phyloP scores from a whole-genome alignment of 2,888 invertebrate genomes.

The Drosophila gaucha region DNA sequence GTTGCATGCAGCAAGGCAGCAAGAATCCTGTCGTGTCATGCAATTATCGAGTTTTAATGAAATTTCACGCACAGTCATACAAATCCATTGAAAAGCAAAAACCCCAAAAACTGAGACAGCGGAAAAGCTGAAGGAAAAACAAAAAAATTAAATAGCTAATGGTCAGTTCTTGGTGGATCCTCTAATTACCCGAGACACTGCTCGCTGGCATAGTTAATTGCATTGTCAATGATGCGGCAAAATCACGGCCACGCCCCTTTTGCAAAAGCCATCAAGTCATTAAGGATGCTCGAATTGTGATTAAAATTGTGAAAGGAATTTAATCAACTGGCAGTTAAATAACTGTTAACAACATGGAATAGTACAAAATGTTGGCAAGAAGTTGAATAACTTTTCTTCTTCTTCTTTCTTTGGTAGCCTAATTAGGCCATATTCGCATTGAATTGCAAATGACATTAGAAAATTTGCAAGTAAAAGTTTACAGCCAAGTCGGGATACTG shows the following conservation, averaged over 20 bases:
- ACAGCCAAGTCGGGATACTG: not conserved
- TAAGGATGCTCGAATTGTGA: slow-evolving; percentile 66
- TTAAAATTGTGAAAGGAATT: slow-evolving; percentile 55
- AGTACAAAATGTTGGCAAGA: slow-evolving; percentile 16
- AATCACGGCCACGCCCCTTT: slow-evolving; percentile 44
- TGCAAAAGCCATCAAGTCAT: slow-evolving; percentile 68
- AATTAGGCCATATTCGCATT: slow-evolving; percentile 65
- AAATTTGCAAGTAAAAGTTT: slow-evolving; percentile 47
- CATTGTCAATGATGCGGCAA: slow-evolving; percentile 74
- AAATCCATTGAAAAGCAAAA: slow-evolving; percentile 52
- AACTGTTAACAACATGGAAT: slow-evolving; percentile 31
- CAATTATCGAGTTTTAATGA: slow-evolving; percentile 78
- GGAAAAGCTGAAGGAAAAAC: not conserved
- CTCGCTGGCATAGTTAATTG: slow-evolving; percentile 61
- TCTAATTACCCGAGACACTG: slow-evolving; percentile 63
- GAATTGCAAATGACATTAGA: slow-evolving; percentile 71
- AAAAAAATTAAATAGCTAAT: slow-evolving; percentile 23
- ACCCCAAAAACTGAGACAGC: slow-evolving; percentile 11
- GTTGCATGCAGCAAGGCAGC: slow-evolving; percentile 21
- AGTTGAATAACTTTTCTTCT: slow-evolving; percentile 7
- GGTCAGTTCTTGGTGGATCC: slow-evolving; percentile 11
- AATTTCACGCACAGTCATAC: slow-evolving; percentile 71
- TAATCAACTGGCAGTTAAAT: slow-evolving; percentile 37
- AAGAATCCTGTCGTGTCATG: slow-evolving; percentile 72
- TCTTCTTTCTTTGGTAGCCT: slow-evolving; percentile 6